Evolutionary conservation across 2,888 invertebrate genomes (phyloP), one percentile per base, ranked within the genome.

Genomic region (Prosopocoilus inquinatus): DNA sequence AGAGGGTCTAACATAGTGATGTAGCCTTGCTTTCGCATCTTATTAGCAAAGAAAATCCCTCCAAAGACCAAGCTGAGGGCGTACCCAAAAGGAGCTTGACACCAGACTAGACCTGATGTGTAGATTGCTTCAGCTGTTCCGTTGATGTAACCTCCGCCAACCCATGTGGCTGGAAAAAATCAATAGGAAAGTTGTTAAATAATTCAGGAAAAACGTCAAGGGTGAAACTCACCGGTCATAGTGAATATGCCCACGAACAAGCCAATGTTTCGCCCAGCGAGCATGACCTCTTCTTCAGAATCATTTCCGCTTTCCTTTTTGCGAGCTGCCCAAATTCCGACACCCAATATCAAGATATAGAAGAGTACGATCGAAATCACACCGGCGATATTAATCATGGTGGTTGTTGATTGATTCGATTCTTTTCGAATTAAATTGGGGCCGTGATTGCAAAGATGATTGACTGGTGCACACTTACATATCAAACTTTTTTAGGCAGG

Each of bases 81-180:
- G 78, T 99, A 98, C 55, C 98, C 98, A 78, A 99, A 93, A n/a
- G 98, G 98, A 50, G 98, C 98, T 81, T 97, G 96, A 78, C 97
- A 97, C 95, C 96, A 97, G 41, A 96, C 87, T 71, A 98, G 81
- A 1, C 96, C 96, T 58, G 84, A 86, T 38, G 92, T 93, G 80
- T 94, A 97, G 70, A 98, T 94, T 45, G 92, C 93, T 80, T 99
- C 98, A 20, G 98, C 96, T 12, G 98, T 97, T 61, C 98, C 98
- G 77, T 99, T 99, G 77, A 99, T 99, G 81, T 98, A 99, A 48
- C 97, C 98, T 41, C 99, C 98, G 60, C 98, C 99, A 50, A 99
- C 98, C 98, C 99, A 99, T 11, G 98, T 99, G 45, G 98, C 97
- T 94, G 78, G 15, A 28, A 28, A 20, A 78, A 76, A 49, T 32